Percentiles rank a stretch among this genome's conserved stretches.
Evolutionary conservation across 2,888 invertebrate genomes (phyloP).

Genomic region (Brenthis hecate): DNA sequence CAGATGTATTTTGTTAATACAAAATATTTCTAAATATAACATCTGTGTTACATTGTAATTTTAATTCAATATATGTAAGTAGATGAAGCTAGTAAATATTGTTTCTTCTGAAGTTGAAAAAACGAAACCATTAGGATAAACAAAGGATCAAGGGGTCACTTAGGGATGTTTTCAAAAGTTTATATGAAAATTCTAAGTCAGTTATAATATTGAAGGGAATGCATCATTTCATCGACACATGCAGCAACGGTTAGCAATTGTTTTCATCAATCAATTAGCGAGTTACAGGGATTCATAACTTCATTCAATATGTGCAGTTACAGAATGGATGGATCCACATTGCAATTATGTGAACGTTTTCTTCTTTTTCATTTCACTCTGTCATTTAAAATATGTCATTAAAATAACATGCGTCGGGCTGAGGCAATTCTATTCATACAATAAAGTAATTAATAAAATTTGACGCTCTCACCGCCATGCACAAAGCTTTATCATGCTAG

Average conservation of each 20-base stretch:
- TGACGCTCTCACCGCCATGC: conserved; percentile 79
- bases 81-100: conserved; percentile 23
- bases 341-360: conserved; percentile 29
- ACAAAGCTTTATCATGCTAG: conserved; percentile 80
- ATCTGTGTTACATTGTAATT: conserved; percentile 20
- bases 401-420: conserved; percentile 78
- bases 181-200: conserved; percentile 61
- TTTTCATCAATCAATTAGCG: conserved; percentile 56
- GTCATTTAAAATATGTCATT: conserved; percentile 55
- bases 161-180: conserved; percentile 42
- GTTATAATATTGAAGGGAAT: conserved; percentile 55
- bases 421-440: conserved; percentile 79
- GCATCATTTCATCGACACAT: conserved; percentile 71
- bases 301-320: conserved; percentile 25
- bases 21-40: background rate
- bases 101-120: conserved; percentile 12
- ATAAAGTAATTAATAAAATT: conserved; percentile 67
- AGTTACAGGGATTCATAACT: conserved; percentile 44
- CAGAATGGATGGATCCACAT: conserved; percentile 23
- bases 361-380: conserved; percentile 52
- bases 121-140: conserved; percentile 11
- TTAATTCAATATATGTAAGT: background rate
- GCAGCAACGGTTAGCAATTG: conserved; percentile 74
- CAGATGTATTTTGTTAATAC: background rate
- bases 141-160: conserved; percentile 14